Conservation (phyloP, 2,888 invertebrate species). For the Helobdella robusta region DNA sequence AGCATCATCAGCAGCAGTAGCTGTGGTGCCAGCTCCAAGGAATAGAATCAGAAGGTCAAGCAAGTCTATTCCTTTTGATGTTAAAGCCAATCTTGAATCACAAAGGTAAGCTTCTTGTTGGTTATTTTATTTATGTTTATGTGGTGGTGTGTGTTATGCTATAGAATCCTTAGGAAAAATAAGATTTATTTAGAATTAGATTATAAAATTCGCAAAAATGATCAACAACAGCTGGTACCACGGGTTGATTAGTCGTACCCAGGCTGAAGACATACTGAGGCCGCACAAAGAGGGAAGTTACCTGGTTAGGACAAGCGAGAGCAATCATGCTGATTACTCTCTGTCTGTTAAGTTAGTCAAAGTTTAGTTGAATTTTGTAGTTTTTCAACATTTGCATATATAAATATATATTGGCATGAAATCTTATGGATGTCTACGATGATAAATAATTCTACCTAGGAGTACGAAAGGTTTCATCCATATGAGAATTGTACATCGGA, state of each 20-base stretch:
- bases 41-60: background rate
- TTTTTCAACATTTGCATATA: background rate
- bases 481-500: constrained; percentile 71
- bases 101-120: background rate
- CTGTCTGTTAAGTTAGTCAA: constrained; percentile 75
- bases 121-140: background rate
- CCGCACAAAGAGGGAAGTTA: constrained; percentile 81
- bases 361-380: background rate
- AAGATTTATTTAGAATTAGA: too few relatives aligned
- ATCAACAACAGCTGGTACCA: constrained; percentile 71
- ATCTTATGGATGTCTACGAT: background rate
- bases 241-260: constrained; percentile 77
- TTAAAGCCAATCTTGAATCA: constrained; percentile 7
- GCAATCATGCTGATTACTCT: constrained; percentile 83
- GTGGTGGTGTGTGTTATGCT: background rate
- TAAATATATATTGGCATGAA: background rate
- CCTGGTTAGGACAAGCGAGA: constrained; percentile 84
- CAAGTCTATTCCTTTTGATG: background rate
- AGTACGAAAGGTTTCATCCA: constrained; percentile 92
- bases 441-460: constrained; percentile 53
- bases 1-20: too few relatives aligned
- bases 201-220: too few relatives aligned
- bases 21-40: background rate
- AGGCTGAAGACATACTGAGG: constrained; percentile 78
- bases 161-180: too few relatives aligned